Conservation (phyloP, 2,888 invertebrate species). For the Cordilura impudica region DNA sequence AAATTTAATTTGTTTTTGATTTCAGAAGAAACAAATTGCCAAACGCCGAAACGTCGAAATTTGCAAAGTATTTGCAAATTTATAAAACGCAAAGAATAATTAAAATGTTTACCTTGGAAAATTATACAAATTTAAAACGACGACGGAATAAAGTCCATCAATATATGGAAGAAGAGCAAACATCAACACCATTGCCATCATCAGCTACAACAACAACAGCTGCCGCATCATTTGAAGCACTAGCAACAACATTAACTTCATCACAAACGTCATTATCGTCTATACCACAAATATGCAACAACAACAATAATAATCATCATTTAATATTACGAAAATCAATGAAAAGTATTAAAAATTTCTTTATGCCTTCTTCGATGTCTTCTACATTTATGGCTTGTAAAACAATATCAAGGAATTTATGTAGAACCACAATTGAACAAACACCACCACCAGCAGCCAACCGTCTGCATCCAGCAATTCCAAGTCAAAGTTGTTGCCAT, state of each 20-base stretch:
- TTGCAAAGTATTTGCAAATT: neutral
- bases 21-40: neutral
- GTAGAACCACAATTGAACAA: conserved; percentile 32
- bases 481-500: conserved; percentile 19
- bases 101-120: conserved; percentile 57
- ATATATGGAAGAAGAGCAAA: conserved; percentile 16
- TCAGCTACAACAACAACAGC: neutral
- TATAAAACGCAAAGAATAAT: neutral
- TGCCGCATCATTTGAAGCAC: conserved; percentile 26
- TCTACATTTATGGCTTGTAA: conserved; percentile 45
- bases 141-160: conserved; percentile 40
- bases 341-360: conserved; percentile 58
- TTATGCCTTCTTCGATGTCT: conserved; percentile 35
- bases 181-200: conserved; percentile 27
- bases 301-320: conserved; percentile 18
- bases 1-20: neutral
- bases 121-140: conserved; percentile 36
- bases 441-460: conserved; percentile 17
- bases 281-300: neutral
- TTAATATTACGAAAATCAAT: conserved; percentile 42
- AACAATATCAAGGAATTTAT: conserved; percentile 58
- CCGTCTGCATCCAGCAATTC: conserved; percentile 29
- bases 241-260: conserved; percentile 9
- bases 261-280: conserved; percentile 11
- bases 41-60: neutral